Base-by-base conservation (phyloP, 2,797 vertebrate species). In the Morus bassanus region DNA sequence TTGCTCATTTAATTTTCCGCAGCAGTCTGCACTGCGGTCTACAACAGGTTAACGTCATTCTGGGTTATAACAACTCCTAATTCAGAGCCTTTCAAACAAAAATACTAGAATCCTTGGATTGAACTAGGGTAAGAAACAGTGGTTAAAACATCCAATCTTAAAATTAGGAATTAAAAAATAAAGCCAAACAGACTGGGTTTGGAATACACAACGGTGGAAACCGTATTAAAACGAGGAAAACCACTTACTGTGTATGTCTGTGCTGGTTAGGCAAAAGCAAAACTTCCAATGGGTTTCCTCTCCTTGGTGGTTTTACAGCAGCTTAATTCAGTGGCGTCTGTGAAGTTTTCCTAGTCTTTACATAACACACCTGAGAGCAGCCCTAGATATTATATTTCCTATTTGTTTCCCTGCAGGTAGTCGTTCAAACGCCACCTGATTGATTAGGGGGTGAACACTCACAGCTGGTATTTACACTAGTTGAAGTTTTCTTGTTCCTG, bases 331-430 rank as follows among this genome's bases (percentile, higher is more conserved):
- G 30, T 11, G 46, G 10, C 2, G 0, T 6, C 39, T 25, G 21
- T 10, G 46, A 33, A 16, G 19, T 39, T 60, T 35, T 41, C 69
- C 50, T 35, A 4, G 4, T 17, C 35, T 59, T 56, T 3, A 13
- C 4, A 0, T 1, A 3, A 2, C n/a, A 2, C 13, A 3, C 0
- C 30, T 7, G 28, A 67, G 76, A 77, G 25, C 31, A 84, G 39
- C 30, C 28, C 35, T 17, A 14, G 33, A 2, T 30, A 5, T 11
- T n/a, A 0, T 1, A 0, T 21, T 41, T n/a, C 25, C 31, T n/a
- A 0, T 2, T 24, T 21, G 18, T 27, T 73, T 35, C 56, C 50
- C 43, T 21, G 39, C 22, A 13, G 11, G 6, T 10, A 14, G 21
- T 15, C 28, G 3, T 15, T 70, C 3, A 3, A 24, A 15, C 3